Evolutionary conservation across 2,888 invertebrate genomes (phyloP), one percentile per base, ranked within the genome.

Genomic region (Pediacus dermestoides): DNA sequence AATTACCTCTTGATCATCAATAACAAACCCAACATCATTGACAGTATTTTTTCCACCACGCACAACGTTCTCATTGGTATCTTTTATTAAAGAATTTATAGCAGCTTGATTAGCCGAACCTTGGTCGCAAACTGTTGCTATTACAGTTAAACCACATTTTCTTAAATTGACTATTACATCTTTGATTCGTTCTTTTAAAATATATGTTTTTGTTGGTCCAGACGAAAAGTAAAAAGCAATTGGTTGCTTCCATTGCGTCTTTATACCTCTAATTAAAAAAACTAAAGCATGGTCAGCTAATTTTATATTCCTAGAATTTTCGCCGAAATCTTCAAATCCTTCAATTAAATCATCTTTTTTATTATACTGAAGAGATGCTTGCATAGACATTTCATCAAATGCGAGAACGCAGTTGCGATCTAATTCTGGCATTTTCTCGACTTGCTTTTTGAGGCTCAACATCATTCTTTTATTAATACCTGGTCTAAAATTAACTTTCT

Each of bases 241-340:
- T 6, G 45, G 45, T 30, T 42, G 42, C 18, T 45, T 45, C 42
- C 45, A 45, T 18, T 25, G 21, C 16, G 21, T 33, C 12, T 18
- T 31, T 11, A 45, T 10, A 3, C 39, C 36, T n/a, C 14, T 26
- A 4, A 42, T 8, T 42, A 45, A 37, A 31, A 45, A 45, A 2
- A 45, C 37, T 14, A 42, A 11, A 6, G 42, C 39, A 28, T 42
- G 37, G 25, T 45, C 23, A 6, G 46, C 44, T 9, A 23, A 23
- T 23, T 23, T n/a, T 4, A 23, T n/a, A 9, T 3, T 4, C 8
- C 10, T 23, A 3, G 9, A n/a, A 23, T 23, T n/a, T n/a, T n/a
- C n/a, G 3, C 23, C 23, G 23, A 4, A 7, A 7, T 23, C 23
- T 10, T 9, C 23, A 23, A 23, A 23, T 9, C 23, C 23, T 3